Conservation (phyloP, 1,140 invertebrate genomes). For the Drosophila novamexicana region DNA sequence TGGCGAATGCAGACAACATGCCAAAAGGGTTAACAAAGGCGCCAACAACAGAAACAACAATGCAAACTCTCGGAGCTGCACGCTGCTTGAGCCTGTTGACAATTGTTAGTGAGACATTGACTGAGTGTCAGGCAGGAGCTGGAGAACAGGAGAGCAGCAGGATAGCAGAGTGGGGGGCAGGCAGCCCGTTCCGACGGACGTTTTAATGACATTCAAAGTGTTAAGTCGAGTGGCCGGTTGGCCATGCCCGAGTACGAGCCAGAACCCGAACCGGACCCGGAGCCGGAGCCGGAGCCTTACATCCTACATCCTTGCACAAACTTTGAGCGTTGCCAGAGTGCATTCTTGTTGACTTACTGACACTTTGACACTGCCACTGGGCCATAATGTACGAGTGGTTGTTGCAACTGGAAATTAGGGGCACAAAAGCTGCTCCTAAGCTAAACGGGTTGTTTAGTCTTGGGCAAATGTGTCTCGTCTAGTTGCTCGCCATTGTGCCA, state of each 20-base stretch:
- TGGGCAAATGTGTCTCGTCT: not conserved
- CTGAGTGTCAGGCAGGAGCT: constrained; percentile 56
- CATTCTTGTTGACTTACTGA: constrained; percentile 82
- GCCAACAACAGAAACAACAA: constrained; percentile 46
- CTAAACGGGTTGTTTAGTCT: not conserved
- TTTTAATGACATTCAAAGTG: constrained; percentile 81
- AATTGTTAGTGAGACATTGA: constrained; percentile 83
- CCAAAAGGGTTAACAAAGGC: constrained; percentile 28
- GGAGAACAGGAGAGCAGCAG: constrained; percentile 1
- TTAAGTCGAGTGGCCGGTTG: constrained; percentile 65
- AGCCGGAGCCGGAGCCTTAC: not conserved
- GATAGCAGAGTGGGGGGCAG: constrained; percentile 3
- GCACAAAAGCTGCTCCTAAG: constrained; percentile 46
- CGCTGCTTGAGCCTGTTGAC: constrained; percentile 80
- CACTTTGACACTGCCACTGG: constrained; percentile 68
- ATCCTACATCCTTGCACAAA: constrained; percentile 30
- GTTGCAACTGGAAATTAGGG: constrained; percentile 69
- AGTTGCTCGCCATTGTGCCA: constrained; percentile 7
- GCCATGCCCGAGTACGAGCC: constrained; percentile 17
- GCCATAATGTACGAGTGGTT: constrained; percentile 41
- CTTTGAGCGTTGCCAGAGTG: constrained; percentile 64
- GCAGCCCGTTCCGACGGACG: constrained; percentile 37
- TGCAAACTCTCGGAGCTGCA: constrained; percentile 51
- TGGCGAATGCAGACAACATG: constrained; percentile 41
- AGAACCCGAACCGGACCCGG: not conserved